Evolutionary conservation across 1,140 invertebrate genomes (phyloP), one percentile per base, ranked within the genome.

Genomic region (Charaxes varanes): DNA sequence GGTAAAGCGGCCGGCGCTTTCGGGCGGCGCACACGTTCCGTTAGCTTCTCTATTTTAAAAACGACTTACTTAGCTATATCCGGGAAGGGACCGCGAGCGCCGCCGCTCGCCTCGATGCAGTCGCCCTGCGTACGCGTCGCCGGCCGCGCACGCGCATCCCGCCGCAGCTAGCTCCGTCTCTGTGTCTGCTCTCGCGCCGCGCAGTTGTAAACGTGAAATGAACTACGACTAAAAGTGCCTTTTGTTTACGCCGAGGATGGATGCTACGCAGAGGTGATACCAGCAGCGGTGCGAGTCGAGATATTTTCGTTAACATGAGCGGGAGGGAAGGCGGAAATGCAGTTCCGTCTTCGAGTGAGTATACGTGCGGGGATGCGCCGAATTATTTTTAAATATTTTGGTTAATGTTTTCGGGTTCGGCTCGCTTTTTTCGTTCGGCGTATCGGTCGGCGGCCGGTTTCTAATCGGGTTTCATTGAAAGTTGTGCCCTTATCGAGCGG

Each of bases 41-140:
- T 81, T 79, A 66, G 64, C 62, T 81, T 79, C 77, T 76, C 77
- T 79, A 77, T 79, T 81, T 78, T 77, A 79, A 81, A 80, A 74
- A 77, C 66, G 70, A 76, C 67, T 76, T 71, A 59, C 52, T 66
- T 56, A 45, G 53, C 71, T 64, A 78, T 79, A 81, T 79, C 74
- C 77, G 77, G 74, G 62, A 79, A 81, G 77, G 77, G 77, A 70
- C 59, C 63, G 60, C 17, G 24, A 56, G 62, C 70, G 67, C 63
- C 63, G 54, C 38, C 52, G 63, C 51, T 57, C 58, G 56, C 47
- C 57, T 68, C 64, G 66, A 67, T 82, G 78, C 78, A 82, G 74
- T 78, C 73, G 71, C 65, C 56, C 62, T 79, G 78, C 74, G 74
- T 72, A 69, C 74, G 72, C 71, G 72, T 63, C 62, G 66, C 41